Evolutionary conservation across 2,797 vertebrate species (phyloP).

Genomic region (Hipposideros larvatus): DNA sequence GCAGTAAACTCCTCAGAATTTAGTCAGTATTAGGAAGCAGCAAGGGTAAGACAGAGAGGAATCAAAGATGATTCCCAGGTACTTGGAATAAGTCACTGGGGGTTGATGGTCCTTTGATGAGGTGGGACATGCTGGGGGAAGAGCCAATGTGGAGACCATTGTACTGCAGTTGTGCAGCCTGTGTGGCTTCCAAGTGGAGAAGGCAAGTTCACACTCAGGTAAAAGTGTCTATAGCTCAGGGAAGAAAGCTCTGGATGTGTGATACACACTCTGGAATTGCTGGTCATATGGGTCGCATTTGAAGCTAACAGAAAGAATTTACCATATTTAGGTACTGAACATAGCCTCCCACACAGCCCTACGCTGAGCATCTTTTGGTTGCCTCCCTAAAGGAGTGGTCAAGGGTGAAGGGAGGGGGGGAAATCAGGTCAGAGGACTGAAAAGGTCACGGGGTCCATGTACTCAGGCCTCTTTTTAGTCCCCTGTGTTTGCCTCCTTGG

Average conservation of each 20-base stretch:
- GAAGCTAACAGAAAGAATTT: not conserved
- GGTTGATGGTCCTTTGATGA: not conserved
- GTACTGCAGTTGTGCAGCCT: not conserved
- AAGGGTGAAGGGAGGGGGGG: too few species aligned
- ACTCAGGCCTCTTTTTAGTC: not conserved
- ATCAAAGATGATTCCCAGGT: not conserved
- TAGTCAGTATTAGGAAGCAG: not conserved
- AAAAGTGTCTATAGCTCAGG: not conserved
- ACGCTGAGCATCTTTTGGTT: not conserved
- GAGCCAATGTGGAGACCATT: not conserved
- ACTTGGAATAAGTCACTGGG: not conserved
- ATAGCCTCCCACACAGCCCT: not conserved
- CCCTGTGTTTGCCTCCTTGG: not conserved
- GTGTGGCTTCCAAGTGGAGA: not conserved
- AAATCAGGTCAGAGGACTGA: not conserved
- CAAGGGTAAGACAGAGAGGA: not conserved
- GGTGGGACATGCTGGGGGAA: not conserved
- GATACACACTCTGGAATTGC: not conserved
- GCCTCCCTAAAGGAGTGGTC: not conserved
- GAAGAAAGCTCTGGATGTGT: not conserved
- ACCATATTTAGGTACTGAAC: not conserved
- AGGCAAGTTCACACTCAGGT: not conserved
- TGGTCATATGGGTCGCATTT: not conserved
- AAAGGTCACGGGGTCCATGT: not conserved
- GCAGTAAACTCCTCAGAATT: not conserved